Conservation (phyloP, 2,888 invertebrate genomes). For the Bombylius major region DNA sequence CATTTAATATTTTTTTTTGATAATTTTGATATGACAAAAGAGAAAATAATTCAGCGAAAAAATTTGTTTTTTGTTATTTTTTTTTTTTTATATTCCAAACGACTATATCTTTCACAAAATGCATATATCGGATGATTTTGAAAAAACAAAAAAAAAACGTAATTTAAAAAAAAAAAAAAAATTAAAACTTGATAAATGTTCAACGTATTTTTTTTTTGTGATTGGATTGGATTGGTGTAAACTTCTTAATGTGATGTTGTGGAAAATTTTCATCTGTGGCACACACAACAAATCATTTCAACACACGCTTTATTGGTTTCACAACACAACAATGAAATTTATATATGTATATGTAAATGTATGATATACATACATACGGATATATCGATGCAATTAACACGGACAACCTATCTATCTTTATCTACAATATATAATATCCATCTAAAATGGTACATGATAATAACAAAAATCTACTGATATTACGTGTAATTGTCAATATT, state of each 20-base stretch:
- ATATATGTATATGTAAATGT: too few species aligned
- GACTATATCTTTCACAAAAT: not conserved
- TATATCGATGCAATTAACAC: conserved; percentile 4
- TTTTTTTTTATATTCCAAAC: conserved; percentile 9
- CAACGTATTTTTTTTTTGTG: not conserved
- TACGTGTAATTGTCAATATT: too few species aligned
- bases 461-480: too few species aligned
- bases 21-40: conserved; percentile 6
- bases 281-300: not conserved
- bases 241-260: not conserved
- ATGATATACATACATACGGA: not conserved
- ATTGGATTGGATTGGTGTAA: not conserved
- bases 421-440: not conserved
- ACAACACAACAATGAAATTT: not conserved
- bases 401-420: not conserved
- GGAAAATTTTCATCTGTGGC: not conserved
- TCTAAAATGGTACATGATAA: not conserved
- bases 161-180: not conserved
- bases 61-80: conserved; percentile 14
- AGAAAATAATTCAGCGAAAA: conserved; percentile 5
- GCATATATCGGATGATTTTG: not conserved
- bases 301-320: conserved; percentile 4
- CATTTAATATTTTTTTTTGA: conserved; percentile 1
- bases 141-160: conserved; percentile 2
- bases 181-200: not conserved